A percentile compares a stretch with the other conserved stretches of the same genome.
Evolutionary conservation across 2,797 vertebrate genomes (phyloP).

Genomic region (Aselliscus stoliczkanus): DNA sequence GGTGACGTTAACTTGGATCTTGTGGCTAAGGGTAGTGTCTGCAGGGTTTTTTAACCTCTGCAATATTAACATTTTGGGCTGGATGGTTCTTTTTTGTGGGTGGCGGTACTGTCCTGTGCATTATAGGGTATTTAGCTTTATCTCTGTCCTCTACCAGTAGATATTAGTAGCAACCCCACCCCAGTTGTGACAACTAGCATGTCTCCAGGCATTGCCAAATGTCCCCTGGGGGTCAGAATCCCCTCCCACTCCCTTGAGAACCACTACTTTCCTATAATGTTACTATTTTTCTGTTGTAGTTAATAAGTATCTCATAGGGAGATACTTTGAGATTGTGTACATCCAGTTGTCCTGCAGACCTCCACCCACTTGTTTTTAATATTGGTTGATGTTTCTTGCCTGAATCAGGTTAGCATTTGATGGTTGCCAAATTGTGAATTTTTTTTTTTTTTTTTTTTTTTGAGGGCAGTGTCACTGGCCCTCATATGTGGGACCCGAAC

Average conservation of each 20-base stretch:
- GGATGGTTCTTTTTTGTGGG: background rate
- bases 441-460: too few relatives aligned
- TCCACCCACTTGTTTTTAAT: background rate
- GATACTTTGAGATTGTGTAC: background rate
- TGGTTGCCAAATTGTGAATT: background rate
- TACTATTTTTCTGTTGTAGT: background rate
- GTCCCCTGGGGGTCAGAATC: background rate
- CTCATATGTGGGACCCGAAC: too few relatives aligned
- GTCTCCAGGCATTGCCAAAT: background rate
- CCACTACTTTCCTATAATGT: background rate
- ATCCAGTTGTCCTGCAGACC: background rate
- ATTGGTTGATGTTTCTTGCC: background rate
- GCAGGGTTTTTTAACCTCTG: background rate
- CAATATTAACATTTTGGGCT: background rate
- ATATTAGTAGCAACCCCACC: background rate
- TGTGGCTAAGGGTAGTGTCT: background rate
- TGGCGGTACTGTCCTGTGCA: background rate
- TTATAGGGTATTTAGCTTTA: background rate
- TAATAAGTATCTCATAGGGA: background rate
- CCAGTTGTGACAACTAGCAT: background rate
- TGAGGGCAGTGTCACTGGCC: too few relatives aligned
- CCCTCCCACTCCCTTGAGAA: background rate
- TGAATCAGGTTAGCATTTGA: background rate
- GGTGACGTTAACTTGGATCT: background rate
- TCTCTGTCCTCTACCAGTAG: background rate